Evolutionary conservation across 23 tunicate genomes (phyloP).

Genomic region (Styela clava): DNA sequence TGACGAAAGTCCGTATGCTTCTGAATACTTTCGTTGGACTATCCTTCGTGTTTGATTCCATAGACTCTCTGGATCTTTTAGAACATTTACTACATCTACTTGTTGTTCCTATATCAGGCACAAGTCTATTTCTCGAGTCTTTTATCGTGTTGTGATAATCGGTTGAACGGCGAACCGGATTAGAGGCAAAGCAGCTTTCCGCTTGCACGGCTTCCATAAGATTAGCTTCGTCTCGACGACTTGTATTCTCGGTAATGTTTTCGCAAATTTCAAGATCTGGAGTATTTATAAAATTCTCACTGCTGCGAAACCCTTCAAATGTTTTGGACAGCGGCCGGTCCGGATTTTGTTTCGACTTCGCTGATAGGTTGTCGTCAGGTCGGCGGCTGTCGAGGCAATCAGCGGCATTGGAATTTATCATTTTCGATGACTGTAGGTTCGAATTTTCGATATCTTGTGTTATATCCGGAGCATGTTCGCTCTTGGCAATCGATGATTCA

Average conservation of each 20-base stretch:
- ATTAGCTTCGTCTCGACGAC: neutral
- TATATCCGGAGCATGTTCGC: too few species aligned
- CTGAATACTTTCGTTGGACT: neutral
- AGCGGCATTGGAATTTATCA: neutral
- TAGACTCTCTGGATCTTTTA: neutral
- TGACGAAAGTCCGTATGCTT: slow-evolving; percentile 55
- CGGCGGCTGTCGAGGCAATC: neutral
- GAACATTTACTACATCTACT: neutral
- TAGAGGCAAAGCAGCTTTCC: neutral
- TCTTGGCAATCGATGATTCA: too few species aligned
- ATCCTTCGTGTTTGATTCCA: neutral
- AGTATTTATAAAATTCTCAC: neutral
- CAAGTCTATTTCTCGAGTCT: too few species aligned
- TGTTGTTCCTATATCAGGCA: too few species aligned
- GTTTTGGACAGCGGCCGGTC: neutral
- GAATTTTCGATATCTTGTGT: neutral
- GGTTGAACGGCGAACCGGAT: neutral
- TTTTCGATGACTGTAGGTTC: neutral
- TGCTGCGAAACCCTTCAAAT: neutral
- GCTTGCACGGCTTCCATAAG: neutral
- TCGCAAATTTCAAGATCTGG: neutral
- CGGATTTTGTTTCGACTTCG: neutral
- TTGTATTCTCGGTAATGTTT: neutral
- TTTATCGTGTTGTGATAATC: neutral
- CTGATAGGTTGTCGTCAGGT: neutral